These are phyloP conservation scores for Gymnarchus niloticus DNA, from an alignment of 2,113 vertebrate species.

Conservation along the genomic window DNA sequence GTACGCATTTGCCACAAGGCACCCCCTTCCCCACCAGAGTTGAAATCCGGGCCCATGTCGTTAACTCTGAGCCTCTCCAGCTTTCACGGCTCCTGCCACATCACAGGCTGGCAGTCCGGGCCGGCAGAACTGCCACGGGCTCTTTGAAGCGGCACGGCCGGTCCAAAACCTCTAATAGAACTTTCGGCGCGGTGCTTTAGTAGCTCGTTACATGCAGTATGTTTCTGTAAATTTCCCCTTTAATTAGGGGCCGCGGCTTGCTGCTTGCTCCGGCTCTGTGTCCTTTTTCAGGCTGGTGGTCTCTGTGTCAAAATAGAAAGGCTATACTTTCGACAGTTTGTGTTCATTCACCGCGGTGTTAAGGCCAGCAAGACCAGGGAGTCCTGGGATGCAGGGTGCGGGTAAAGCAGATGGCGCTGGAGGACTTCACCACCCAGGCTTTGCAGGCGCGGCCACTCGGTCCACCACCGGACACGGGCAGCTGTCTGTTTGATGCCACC, in stretches of 20 bases:
- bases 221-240: slow-evolving; percentile 41
- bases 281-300: slow-evolving; percentile 17
- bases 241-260: slow-evolving; percentile 38
- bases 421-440: not conserved
- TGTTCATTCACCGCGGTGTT: slow-evolving; percentile 30
- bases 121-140: not conserved
- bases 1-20: not conserved
- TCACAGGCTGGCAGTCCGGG: slow-evolving; percentile 24
- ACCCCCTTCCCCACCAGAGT: not conserved
- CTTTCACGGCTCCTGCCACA: slow-evolving; percentile 16
- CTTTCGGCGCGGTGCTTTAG: slow-evolving; percentile 31
- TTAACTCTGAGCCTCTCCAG: not conserved
- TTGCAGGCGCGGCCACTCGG: not conserved
- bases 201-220: slow-evolving; percentile 41
- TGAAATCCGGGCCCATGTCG: not conserved
- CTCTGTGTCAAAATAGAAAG: slow-evolving; percentile 31
- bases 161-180: slow-evolving; percentile 39
- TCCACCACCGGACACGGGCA: no score
- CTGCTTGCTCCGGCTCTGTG: slow-evolving; percentile 21
- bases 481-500: no score
- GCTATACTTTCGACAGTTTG: slow-evolving; percentile 29
- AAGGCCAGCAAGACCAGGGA: slow-evolving; percentile 5
- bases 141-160: slow-evolving; percentile 16
- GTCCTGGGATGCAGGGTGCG: slow-evolving; percentile 24
- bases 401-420: not conserved